Conservation (phyloP, 2,888 invertebrate genomes). For the Seladonia tumulorum region DNA sequence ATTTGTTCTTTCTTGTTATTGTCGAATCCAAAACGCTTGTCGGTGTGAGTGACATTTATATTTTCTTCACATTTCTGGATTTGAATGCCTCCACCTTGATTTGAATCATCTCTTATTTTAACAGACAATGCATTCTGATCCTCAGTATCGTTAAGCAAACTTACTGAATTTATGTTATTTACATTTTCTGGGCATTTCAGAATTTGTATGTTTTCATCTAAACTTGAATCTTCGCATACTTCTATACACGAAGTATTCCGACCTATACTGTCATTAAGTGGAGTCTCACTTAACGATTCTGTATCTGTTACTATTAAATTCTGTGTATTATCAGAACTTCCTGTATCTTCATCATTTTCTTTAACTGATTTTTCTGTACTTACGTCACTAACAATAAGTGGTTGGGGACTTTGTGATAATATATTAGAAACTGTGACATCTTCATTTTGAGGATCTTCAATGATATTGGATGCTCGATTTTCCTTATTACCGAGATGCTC, state of each 20-base stretch:
- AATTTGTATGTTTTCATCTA: background rate
- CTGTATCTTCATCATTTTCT: background rate
- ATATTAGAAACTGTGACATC: constrained; percentile 18
- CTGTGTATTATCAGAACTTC: constrained; percentile 13
- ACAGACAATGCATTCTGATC: background rate
- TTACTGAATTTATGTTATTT: background rate
- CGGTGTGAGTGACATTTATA: background rate
- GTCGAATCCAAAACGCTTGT: background rate
- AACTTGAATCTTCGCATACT: constrained; percentile 8
- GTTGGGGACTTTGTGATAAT: constrained; percentile 24
- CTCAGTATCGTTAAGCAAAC: background rate
- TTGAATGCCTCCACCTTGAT: background rate
- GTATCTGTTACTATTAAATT: constrained; percentile 11
- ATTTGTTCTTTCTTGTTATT: background rate
- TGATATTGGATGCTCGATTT: constrained; percentile 46
- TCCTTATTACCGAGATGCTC: constrained; percentile 57
- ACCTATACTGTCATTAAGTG: background rate
- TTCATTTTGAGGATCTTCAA: constrained; percentile 18
- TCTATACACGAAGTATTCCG: background rate
- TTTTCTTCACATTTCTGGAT: background rate
- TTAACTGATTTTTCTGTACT: constrained; percentile 15
- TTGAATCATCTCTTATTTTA: background rate
- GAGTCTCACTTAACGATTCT: constrained; percentile 8
- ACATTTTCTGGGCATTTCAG: constrained; percentile 29
- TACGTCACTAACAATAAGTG: background rate